A percentile compares a stretch with the other conserved stretches of the same genome.
Conservation (phyloP, 2,888 invertebrate genomes). For the Xestia sexstrigata region DNA sequence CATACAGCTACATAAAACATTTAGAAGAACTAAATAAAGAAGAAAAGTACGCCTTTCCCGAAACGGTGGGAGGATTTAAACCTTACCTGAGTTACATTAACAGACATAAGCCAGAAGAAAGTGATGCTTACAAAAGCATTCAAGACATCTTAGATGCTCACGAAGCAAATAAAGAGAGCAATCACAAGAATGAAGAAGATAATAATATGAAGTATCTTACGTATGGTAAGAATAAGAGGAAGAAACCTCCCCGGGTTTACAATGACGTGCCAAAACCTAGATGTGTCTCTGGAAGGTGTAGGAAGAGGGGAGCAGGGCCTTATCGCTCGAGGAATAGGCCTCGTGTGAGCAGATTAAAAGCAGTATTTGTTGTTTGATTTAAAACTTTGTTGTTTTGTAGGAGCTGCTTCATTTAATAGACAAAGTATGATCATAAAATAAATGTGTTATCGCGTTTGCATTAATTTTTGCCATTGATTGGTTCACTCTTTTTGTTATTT, state of each 20-base stretch:
- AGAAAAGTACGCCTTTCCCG: constrained; percentile 70
- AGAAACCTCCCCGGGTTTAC: constrained; percentile 66
- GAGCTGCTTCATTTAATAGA: not conserved
- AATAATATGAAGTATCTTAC: constrained; percentile 70
- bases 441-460: not conserved
- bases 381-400: not conserved
- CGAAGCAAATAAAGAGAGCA: constrained; percentile 77
- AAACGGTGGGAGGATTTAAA: constrained; percentile 52
- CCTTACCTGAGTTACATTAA: constrained; percentile 68
- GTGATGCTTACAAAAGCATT: constrained; percentile 79
- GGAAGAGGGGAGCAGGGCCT: constrained; percentile 72
- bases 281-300: constrained; percentile 78
- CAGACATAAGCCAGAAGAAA: constrained; percentile 72
- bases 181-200: constrained; percentile 63
- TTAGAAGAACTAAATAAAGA: constrained; percentile 77
- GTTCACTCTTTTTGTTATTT: not conserved
- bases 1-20: constrained; percentile 82
- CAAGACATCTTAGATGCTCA: constrained; percentile 85
- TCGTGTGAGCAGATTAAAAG: constrained; percentile 78
- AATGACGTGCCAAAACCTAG: constrained; percentile 69
- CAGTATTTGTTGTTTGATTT: constrained; percentile 54
- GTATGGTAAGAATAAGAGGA: constrained; percentile 72
- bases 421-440: not conserved
- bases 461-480: not conserved
- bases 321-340: constrained; percentile 78